A percentile compares a stretch with the other conserved stretches of the same genome.
Evolutionary conservation across 2,888 invertebrate genomes (phyloP).

Genomic region (Pyrrhosoma nymphula): DNA sequence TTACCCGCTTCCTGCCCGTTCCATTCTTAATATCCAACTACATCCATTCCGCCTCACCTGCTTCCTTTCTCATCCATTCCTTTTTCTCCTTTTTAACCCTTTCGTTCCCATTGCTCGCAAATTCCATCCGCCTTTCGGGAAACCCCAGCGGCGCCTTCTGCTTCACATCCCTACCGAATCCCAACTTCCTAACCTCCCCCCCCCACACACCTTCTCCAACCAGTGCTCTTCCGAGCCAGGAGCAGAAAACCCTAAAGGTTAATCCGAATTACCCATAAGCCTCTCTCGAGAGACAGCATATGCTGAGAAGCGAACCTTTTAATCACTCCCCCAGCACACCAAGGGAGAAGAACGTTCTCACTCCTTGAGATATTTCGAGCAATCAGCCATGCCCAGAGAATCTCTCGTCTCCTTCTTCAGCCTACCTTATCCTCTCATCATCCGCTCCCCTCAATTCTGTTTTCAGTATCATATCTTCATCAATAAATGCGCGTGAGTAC

Average conservation of each 20-base stretch:
- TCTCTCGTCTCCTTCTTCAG: neutral
- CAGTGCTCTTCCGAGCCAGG: neutral
- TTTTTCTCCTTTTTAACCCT: neutral
- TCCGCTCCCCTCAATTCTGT: neutral
- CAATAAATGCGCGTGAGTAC: no score
- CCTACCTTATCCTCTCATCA: neutral
- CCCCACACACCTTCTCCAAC: neutral
- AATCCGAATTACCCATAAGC: conserved; percentile 1
- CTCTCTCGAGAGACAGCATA: neutral
- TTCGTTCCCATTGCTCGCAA: neutral
- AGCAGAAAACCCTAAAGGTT: conserved; percentile 18
- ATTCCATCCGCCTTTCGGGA: neutral
- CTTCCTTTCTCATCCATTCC: neutral
- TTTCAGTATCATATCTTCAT: neutral
- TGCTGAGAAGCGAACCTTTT: neutral
- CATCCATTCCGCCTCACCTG: neutral
- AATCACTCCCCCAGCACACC: neutral
- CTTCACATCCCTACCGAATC: neutral
- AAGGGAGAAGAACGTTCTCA: neutral
- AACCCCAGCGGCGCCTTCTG: neutral
- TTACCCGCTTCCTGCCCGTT: neutral
- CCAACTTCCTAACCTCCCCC: neutral
- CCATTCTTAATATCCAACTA: neutral
- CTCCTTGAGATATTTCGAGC: neutral
- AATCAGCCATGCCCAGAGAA: neutral